A percentile compares a stretch with the other conserved stretches of the same genome.
Conservation (phyloP, 2,888 invertebrate genomes). For the Tipula unca region DNA sequence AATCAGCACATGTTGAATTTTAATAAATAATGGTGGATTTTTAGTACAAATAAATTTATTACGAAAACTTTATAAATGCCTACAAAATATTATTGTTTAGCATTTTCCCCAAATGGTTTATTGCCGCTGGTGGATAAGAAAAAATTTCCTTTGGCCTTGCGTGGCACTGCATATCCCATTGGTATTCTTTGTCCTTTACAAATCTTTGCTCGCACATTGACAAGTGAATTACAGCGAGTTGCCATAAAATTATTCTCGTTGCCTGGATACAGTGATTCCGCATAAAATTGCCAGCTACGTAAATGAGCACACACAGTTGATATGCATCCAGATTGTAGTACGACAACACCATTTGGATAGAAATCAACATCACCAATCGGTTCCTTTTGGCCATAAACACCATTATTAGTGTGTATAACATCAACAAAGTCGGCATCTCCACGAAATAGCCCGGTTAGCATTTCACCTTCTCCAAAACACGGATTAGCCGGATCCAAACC, state of each 20-base stretch:
- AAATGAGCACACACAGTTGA: conserved; percentile 33
- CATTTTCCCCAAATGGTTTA: conserved; percentile 28
- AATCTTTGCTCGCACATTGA: conserved; percentile 29
- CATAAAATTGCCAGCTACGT: conserved; percentile 34
- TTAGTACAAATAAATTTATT: neutral
- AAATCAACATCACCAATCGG: conserved; percentile 26
- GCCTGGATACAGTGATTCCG: conserved; percentile 31
- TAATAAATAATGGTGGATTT: neutral
- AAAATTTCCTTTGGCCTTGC: conserved; percentile 34
- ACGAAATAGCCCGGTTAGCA: conserved; percentile 20
- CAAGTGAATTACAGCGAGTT: conserved; percentile 26
- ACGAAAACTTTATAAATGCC: neutral
- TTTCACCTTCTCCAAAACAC: conserved; percentile 24
- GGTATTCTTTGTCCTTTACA: conserved; percentile 31
- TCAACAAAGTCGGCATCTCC: conserved; percentile 25
- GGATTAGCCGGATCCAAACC: conserved; percentile 27
- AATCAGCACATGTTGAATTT: neutral
- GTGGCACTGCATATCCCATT: conserved; percentile 36
- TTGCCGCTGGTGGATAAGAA: conserved; percentile 35
- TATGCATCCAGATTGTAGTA: conserved; percentile 33
- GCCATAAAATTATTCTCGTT: conserved; percentile 25
- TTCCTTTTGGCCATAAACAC: conserved; percentile 23
- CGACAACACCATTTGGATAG: conserved; percentile 24
- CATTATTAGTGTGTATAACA: conserved; percentile 25
- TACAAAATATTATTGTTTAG: neutral